A percentile compares a stretch with the other conserved stretches of the same genome.
Conservation (phyloP, 30 jellyfish, hydroid and myxozoan genomes). For the Mastigias papua region DNA sequence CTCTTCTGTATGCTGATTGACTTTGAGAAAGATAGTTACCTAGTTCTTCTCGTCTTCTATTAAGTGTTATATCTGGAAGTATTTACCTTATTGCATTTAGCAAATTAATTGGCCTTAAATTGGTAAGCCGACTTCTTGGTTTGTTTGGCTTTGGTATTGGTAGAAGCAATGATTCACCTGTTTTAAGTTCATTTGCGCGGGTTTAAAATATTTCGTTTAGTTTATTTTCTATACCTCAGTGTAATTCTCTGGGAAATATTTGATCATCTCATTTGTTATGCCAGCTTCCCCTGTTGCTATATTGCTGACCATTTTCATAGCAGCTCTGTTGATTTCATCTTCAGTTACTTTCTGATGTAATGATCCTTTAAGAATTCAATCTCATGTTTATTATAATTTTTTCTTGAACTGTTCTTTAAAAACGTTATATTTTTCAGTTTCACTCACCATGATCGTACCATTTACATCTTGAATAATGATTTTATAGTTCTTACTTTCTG, state of each 20-base stretch:
- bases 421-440: too few species aligned
- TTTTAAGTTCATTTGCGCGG: constrained; percentile 47
- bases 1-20: constrained; percentile 36
- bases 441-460: too few species aligned
- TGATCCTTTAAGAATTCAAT: too few species aligned
- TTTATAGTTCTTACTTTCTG: too few species aligned
- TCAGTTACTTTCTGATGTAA: too few species aligned
- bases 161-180: constrained; percentile 24
- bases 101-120: constrained; percentile 33
- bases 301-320: too few species aligned
- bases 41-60: constrained; percentile 21
- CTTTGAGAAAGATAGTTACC: constrained; percentile 31
- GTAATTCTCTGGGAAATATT: constrained; percentile 62
- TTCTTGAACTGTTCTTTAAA: too few species aligned
- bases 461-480: too few species aligned
- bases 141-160: constrained; percentile 21
- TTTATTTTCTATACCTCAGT: constrained; percentile 4
- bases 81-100: constrained; percentile 42
- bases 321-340: too few species aligned
- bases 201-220: constrained; percentile 48
- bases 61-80: constrained; percentile 28
- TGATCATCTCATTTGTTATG: constrained; percentile 55
- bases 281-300: too few species aligned
- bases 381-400: too few species aligned
- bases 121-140: constrained; percentile 30